A percentile compares a stretch with the other conserved stretches of the same genome.
phyloP scores from a whole-genome alignment of 2,113 vertebrate genomes.

The Lophotis ruficrista region DNA sequence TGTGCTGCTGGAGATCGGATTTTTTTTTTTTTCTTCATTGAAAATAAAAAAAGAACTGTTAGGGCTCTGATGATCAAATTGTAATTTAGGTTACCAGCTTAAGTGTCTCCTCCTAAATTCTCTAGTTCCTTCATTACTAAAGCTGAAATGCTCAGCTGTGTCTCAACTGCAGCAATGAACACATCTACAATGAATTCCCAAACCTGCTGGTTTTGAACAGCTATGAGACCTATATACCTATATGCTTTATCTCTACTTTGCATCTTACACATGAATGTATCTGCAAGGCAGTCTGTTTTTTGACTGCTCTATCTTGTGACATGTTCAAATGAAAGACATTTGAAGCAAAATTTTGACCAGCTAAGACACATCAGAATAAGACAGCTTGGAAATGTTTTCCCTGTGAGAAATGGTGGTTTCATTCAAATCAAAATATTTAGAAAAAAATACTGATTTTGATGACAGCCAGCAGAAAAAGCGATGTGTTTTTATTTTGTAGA shows the following conservation, averaged over 20 bases:
- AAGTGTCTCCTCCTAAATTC: neutral
- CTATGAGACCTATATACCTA: neutral
- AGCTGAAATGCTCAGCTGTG: neutral
- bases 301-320: neutral
- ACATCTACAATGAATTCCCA: neutral
- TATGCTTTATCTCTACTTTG: neutral
- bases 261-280: neutral
- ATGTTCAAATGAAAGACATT: neutral
- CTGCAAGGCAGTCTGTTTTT: neutral
- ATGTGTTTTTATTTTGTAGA: neutral
- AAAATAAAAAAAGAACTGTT: neutral
- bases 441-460: neutral
- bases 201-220: neutral
- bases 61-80: neutral
- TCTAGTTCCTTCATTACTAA: neutral
- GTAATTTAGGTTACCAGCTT: neutral
- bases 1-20: neutral
- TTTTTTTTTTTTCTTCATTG: neutral
- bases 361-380: neutral
- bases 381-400: constrained; percentile 11
- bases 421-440: constrained; percentile 8
- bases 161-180: neutral
- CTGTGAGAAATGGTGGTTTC: neutral
- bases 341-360: constrained; percentile 12
- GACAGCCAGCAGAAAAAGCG: neutral